phyloP scores from a whole-genome alignment of 1,140 invertebrate genomes.

The Nephila pilipes region DNA sequence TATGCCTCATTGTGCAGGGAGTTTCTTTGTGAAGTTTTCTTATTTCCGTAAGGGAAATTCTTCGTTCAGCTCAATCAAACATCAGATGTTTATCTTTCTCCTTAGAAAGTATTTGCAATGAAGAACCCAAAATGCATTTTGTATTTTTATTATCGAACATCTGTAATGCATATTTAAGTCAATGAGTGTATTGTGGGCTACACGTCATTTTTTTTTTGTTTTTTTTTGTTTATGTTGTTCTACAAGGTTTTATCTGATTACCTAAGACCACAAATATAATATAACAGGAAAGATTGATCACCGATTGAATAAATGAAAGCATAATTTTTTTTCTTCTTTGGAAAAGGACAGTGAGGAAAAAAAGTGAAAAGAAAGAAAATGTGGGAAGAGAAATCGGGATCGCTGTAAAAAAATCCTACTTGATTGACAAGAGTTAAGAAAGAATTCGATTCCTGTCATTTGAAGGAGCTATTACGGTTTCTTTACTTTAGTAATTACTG shows the following conservation, averaged over 20 bases:
- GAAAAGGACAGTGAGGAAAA: neutral
- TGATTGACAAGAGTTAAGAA: neutral
- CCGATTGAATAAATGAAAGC: constrained; percentile 1
- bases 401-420: neutral
- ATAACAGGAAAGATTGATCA: neutral
- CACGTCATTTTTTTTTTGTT: neutral
- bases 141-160: neutral
- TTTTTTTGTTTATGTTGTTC: too few species aligned
- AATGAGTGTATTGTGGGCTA: neutral
- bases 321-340: neutral
- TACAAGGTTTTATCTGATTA: neutral
- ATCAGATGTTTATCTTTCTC: neutral
- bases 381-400: neutral
- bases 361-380: neutral
- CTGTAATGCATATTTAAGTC: neutral
- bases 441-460: neutral
- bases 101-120: neutral
- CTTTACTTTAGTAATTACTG: neutral
- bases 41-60: neutral
- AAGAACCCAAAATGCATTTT: neutral
- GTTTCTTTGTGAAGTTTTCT: neutral
- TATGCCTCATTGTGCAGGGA: neutral
- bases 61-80: neutral
- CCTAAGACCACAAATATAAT: neutral
- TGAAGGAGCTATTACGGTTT: neutral